Evolutionary conservation across 1,140 invertebrate genomes (phyloP).

Genomic region (Luehdorfia chinensis): DNA sequence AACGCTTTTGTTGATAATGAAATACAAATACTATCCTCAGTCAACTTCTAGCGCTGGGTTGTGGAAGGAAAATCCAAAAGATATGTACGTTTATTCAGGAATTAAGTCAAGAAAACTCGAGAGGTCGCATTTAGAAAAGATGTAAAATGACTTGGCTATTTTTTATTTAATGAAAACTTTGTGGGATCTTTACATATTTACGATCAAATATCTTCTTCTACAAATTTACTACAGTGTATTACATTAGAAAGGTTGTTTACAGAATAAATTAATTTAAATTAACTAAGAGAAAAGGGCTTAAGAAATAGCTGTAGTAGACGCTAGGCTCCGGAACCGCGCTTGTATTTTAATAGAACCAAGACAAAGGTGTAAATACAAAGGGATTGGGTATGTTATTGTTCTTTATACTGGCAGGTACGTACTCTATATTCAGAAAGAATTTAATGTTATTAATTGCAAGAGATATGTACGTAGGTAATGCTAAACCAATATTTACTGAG

Average conservation of each 20-base stretch:
- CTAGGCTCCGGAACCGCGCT: slow-evolving; percentile 52
- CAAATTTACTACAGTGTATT: background rate
- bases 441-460: background rate
- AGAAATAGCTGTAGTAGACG: slow-evolving; percentile 44
- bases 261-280: slow-evolving; percentile 71
- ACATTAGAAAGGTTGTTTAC: slow-evolving; percentile 24
- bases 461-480: no score
- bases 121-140: slow-evolving; percentile 27
- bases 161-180: slow-evolving; percentile 7
- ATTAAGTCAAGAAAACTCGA: slow-evolving; percentile 27
- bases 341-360: slow-evolving; percentile 54
- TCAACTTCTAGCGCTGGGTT: slow-evolving; percentile 49
- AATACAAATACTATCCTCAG: slow-evolving; percentile 70
- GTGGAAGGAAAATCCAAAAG: slow-evolving; percentile 46
- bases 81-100: slow-evolving; percentile 41
- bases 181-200: no score
- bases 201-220: no score
- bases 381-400: slow-evolving; percentile 58
- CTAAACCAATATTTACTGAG: no score
- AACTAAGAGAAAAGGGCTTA: slow-evolving; percentile 61
- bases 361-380: slow-evolving; percentile 61
- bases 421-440: slow-evolving; percentile 10
- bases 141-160: slow-evolving; percentile 24
- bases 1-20: slow-evolving; percentile 72
- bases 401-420: slow-evolving; percentile 33